A percentile compares a stretch with the other conserved stretches of the same genome.
phyloP scores from a whole-genome alignment of 2,113 vertebrate genomes.

The Neotragus moschatus region DNA sequence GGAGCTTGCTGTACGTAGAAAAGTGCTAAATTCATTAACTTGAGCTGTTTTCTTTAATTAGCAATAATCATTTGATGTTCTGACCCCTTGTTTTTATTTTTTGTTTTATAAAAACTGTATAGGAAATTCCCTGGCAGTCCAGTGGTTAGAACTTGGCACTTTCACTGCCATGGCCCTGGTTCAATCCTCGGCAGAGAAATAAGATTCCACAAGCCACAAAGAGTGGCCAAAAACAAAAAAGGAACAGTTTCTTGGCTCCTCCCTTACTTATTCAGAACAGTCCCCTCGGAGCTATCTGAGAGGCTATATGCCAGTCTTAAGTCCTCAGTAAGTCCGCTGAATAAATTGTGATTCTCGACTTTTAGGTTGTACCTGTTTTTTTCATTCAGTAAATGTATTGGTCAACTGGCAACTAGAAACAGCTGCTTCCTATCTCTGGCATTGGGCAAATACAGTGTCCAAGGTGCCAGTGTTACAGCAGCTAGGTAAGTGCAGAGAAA shows the following conservation, averaged over 20 bases:
- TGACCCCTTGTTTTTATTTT: not conserved
- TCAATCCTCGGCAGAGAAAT: not conserved
- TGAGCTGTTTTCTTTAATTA: not conserved
- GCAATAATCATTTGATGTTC: not conserved
- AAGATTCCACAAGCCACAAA: not conserved
- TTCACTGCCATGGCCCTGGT: not conserved
- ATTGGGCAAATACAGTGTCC: not conserved
- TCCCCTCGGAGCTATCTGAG: not conserved
- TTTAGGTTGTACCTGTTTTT: not conserved
- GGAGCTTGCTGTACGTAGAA: not conserved
- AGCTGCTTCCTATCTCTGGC: not conserved
- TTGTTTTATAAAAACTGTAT: not conserved
- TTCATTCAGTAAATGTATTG: not conserved
- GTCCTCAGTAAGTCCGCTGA: not conserved
- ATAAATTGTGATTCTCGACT: not conserved
- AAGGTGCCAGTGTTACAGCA: not conserved
- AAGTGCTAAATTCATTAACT: not conserved
- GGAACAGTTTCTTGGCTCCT: not conserved
- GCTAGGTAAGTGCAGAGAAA: not conserved
- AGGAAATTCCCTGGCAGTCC: not conserved
- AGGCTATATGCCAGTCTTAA: not conserved
- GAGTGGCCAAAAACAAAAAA: not conserved
- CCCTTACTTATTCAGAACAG: not conserved
- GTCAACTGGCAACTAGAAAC: not conserved
- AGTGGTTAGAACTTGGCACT: not conserved